Base-by-base conservation (phyloP, 2,888 invertebrate species). In the Ophion slaviceki region DNA sequence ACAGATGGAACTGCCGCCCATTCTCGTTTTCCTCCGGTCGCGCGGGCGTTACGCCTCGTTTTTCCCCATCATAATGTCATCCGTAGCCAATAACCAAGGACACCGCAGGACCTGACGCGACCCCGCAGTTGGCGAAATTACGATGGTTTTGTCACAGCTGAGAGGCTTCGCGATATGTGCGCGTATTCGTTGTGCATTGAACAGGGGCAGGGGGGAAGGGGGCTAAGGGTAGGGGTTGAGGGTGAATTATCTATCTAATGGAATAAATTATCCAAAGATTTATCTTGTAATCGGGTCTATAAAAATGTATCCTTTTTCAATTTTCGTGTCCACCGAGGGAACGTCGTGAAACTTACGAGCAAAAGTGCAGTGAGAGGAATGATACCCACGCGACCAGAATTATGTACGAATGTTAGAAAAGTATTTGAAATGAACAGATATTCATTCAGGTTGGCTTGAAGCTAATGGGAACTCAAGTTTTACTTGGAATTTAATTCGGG, bases 11-110 rank as follows among this genome's bases (percentile, higher is more conserved):
- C 81, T 78, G 81, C 81, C 81, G 80, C 77, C 83, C 79, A 84
- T 83, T 84, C 76, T 72, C 72, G 77, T 83, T 84, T 83, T 75
- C 75, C 61, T 59, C 75, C 76, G 70, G 36, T 70, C 57, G 11
- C 68, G 72, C 68, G 76, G n/a, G 64, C 77, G 84, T 84, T 80
- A 86, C 86, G 83, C 86, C 86, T 86, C 83, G 86, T 84, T 86
- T 86, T 86, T 86, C 81, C 83, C 78, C 81, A 86, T 86, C 78
- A 84, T 84, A 86, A 86, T 84, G 79, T 78, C 86, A 83, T 86
- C 83, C 83, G 86, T 86, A 86, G 81, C 86, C 86, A 84, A 86
- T 86, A 86, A 86, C 83, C 75, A 75, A 57, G 81, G 53, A 85
- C 80, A 72, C 72, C 83, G 79, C 86, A 86, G 70, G 79, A 84